Evolutionary conservation across 2,113 vertebrate genomes (phyloP).

Genomic region (Fulmarus glacialis): DNA sequence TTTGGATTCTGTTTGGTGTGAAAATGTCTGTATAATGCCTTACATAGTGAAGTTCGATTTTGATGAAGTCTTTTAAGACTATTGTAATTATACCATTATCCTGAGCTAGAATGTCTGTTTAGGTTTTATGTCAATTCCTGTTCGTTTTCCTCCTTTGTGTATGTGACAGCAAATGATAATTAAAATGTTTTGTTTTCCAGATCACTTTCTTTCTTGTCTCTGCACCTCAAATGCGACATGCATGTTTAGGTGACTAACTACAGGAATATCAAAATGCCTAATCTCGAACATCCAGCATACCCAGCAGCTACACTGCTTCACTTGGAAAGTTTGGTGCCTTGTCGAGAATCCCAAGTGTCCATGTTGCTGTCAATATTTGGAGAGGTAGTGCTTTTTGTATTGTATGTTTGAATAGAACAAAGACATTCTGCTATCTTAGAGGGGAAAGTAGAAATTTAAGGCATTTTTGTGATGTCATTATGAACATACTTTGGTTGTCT

Average conservation of each 20-base stretch:
- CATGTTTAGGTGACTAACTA: not conserved
- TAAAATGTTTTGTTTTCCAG: not conserved
- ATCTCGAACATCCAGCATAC: slow-evolving; percentile 72
- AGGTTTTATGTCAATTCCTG: not conserved
- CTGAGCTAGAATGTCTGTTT: not conserved
- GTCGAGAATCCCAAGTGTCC: slow-evolving; percentile 85
- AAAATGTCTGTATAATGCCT: not conserved
- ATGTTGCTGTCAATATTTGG: slow-evolving; percentile 87
- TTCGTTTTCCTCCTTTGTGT: not conserved
- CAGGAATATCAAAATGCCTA: slow-evolving; percentile 65
- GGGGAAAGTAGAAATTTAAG: not conserved
- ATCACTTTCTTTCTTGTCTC: not conserved
- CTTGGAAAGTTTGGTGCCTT: slow-evolving; percentile 79
- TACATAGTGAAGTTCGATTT: not conserved
- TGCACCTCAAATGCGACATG: not conserved
- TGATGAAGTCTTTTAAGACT: not conserved
- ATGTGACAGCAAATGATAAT: not conserved
- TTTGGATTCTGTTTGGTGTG: not conserved
- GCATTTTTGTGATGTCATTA: not conserved
- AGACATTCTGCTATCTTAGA: not conserved
- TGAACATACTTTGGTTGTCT: not conserved
- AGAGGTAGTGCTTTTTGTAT: slow-evolving; percentile 75
- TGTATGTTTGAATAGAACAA: not conserved
- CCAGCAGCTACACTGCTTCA: slow-evolving; percentile 72
- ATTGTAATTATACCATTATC: not conserved